phyloP scores from a whole-genome alignment of 2,797 vertebrate genomes.

The Aselliscus stoliczkanus region DNA sequence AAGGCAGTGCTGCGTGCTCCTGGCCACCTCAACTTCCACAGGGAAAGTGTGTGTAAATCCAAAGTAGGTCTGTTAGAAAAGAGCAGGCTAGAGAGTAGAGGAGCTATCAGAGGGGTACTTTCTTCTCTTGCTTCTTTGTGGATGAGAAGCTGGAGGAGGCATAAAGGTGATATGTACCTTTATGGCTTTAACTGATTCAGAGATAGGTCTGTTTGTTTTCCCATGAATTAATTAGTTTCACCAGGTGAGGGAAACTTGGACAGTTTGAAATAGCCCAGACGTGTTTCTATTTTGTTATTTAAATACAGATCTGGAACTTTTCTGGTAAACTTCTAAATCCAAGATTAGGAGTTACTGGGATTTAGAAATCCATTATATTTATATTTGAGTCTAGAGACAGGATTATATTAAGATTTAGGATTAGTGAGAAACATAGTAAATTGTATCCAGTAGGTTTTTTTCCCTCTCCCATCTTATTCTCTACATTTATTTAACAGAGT shows the following conservation, averaged over 20 bases:
- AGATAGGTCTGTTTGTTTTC: neutral
- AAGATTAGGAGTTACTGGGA: conserved; percentile 15
- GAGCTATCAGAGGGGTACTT: neutral
- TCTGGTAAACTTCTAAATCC: conserved; percentile 20
- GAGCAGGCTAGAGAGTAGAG: neutral
- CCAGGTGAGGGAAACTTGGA: neutral
- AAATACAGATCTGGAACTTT: neutral
- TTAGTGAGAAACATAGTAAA: neutral
- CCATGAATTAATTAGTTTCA: neutral
- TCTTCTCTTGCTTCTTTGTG: neutral
- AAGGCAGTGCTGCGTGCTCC: neutral
- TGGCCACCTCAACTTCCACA: neutral
- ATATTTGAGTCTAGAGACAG: conserved; percentile 5
- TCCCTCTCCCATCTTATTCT: neutral
- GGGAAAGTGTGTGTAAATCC: neutral
- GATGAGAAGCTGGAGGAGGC: neutral
- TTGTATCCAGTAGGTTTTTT: neutral
- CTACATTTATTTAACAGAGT: neutral
- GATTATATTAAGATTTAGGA: neutral
- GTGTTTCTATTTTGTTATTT: conserved; percentile 11
- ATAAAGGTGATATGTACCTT: neutral
- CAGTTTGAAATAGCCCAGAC: neutral
- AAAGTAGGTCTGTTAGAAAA: neutral
- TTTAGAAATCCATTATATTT: conserved; percentile 14
- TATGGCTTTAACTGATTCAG: neutral